Conservation (phyloP, 1,140 invertebrate species). For the Hyposmocoma kahamanoa region DNA sequence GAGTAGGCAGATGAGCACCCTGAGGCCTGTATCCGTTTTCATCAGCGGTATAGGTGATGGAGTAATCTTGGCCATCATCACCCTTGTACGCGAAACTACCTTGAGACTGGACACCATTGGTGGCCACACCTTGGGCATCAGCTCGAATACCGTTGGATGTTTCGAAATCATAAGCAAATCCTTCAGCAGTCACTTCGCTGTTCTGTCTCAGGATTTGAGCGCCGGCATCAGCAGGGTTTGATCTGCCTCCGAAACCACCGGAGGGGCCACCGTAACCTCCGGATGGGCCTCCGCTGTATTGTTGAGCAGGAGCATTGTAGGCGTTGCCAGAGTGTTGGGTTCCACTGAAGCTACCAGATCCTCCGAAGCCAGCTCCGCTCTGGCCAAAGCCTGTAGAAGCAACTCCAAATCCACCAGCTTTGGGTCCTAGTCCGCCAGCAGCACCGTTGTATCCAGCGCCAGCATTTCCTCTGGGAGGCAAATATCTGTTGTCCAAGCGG, state of each 20-base stretch:
- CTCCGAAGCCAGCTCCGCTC: constrained; percentile 16
- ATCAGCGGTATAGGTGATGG: constrained; percentile 85
- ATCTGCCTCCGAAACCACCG: not conserved
- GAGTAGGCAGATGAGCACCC: constrained; percentile 85
- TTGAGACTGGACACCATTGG: constrained; percentile 56
- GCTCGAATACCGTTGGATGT: constrained; percentile 64
- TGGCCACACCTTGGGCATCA: constrained; percentile 55
- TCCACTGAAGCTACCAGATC: constrained; percentile 22
- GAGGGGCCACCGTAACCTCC: constrained; percentile 18
- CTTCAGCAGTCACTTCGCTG: constrained; percentile 60
- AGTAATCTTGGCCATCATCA: constrained; percentile 82
- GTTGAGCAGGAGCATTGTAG: constrained; percentile 17
- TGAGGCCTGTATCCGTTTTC: constrained; percentile 85
- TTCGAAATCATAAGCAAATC: constrained; percentile 64
- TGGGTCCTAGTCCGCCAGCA: constrained; percentile 22
- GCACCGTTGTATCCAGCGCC: constrained; percentile 8
- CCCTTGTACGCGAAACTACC: constrained; percentile 67
- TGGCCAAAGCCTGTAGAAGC: constrained; percentile 17
- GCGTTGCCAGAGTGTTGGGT: constrained; percentile 11
- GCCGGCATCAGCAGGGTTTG: constrained; percentile 33
- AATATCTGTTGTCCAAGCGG: constrained; percentile 77
- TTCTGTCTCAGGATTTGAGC: constrained; percentile 59
- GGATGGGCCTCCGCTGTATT: constrained; percentile 7
- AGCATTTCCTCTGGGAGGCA: constrained; percentile 74
- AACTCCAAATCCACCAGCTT: constrained; percentile 29